Conservation (phyloP, 2,113 vertebrate species). For the Rhea pennata region DNA sequence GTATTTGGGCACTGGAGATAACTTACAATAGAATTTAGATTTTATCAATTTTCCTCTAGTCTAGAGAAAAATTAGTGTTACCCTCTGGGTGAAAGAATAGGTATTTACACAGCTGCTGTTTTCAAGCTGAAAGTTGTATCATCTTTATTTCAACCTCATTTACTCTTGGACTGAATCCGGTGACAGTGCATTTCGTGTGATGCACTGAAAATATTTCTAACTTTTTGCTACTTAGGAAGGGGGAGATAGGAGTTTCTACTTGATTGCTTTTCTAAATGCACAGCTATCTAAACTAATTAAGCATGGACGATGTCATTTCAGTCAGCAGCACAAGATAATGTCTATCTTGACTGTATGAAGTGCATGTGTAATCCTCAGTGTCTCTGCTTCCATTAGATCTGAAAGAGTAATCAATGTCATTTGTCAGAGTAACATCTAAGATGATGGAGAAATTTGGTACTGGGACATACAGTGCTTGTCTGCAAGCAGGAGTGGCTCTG, state of each 20-base stretch:
- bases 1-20: background rate
- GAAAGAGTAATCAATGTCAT: background rate
- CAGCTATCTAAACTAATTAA: conserved; percentile 46
- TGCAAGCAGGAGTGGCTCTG: background rate
- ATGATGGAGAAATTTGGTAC: background rate
- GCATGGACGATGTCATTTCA: conserved; percentile 71
- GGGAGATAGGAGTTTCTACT: background rate
- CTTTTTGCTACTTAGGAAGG: background rate
- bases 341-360: conserved; percentile 62
- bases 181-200: background rate
- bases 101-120: background rate
- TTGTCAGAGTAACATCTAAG: conserved; percentile 11
- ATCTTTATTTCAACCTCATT: background rate
- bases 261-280: conserved; percentile 12
- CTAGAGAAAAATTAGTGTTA: background rate
- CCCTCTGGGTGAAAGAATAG: background rate
- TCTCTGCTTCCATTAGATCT: conserved; percentile 47
- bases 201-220: background rate
- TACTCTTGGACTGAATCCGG: background rate
- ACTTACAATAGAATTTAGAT: background rate
- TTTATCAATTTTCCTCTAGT: background rate
- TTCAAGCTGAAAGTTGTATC: background rate
- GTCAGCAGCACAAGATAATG: conserved; percentile 64
- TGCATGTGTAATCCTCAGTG: conserved; percentile 51
- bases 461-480: background rate